phyloP scores from a whole-genome alignment of 2,797 vertebrate genomes.

The Poecilia picta region DNA sequence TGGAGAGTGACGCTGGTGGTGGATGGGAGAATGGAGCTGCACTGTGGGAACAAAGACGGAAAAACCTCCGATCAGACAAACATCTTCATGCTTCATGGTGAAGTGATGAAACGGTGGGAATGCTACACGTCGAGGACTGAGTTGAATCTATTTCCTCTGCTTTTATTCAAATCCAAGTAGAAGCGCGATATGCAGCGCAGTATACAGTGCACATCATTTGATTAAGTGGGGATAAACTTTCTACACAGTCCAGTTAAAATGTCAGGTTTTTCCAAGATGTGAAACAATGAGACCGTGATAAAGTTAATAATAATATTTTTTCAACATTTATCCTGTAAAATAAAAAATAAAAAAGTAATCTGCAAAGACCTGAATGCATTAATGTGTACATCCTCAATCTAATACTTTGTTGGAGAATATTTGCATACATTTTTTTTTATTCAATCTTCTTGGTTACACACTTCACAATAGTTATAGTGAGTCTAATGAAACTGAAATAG shows the following conservation, averaged over 20 bases:
- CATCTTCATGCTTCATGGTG: neutral
- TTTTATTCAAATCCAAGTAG: neutral
- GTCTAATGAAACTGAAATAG: neutral
- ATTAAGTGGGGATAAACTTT: neutral
- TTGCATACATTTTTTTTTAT: neutral
- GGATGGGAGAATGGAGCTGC: constrained; percentile 88
- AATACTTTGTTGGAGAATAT: neutral
- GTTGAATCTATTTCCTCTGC: neutral
- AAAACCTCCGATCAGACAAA: neutral
- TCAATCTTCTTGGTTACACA: neutral
- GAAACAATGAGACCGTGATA: neutral
- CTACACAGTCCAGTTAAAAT: neutral
- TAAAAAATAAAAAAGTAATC: neutral
- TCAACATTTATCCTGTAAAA: neutral
- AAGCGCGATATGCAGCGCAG: neutral
- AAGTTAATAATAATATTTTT: neutral
- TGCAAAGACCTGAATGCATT: neutral
- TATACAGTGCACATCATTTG: neutral
- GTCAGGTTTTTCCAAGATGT: neutral
- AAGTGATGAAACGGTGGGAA: neutral
- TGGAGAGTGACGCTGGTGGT: constrained; percentile 88
- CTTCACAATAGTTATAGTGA: neutral
- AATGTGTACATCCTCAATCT: neutral
- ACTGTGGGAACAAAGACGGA: constrained; percentile 61
- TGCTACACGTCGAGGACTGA: neutral